Base-by-base conservation (phyloP, 1,140 invertebrate species). In the Uloborus diversus region DNA sequence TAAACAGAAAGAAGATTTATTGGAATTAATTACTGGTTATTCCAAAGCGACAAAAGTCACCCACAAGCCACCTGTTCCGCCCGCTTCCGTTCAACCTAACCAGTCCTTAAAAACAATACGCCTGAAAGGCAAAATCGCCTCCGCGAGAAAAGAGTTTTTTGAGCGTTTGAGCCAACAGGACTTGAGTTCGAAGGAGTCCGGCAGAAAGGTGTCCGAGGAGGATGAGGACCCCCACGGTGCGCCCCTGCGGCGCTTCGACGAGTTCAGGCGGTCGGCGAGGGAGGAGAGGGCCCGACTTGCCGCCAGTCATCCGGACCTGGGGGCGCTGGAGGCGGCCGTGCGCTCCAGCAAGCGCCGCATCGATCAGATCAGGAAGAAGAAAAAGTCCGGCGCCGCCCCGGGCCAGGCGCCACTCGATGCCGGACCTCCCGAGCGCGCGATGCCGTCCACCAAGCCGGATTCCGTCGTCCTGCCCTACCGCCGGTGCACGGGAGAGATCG, bases 251-350 rank as follows among this genome's bases (percentile, higher is more conserved):
- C 68, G 75, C 1, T 79, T 82, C 57, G 57, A 73, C 7, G 64
- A 28, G 25, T 82, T 82, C 51, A 37, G 81, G 2, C 20, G 56
- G 4, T 70, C 65, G 11, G 68, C 81, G 17, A 20, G 68, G 20
- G 61, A 51, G 49, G 78, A 80, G 32, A 37, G 81, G n/a, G 81
- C 30, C 17, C 68, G 69, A 2, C 62, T 82, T 7, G 75, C 69
- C 47, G 51, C 68, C 51, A 82, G 81, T 42, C 66, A 79, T 33
- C 81, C 81, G 13, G 75, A 80, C 47, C 37, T 81, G 56, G 66
- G 59, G 81, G 53, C 66, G 75, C 66, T 65, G 13, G 75, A 79
- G 28, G 71, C 61, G 53, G 61, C 81, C 23, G 76, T 82, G 33
- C 81, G 81, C 14, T 76, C 79, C 37, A 65, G 66, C 17, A 33